These are phyloP conservation scores for Lymantria dispar DNA, from an alignment of 2,888 invertebrate genomes.

Conservation along the genomic window DNA sequence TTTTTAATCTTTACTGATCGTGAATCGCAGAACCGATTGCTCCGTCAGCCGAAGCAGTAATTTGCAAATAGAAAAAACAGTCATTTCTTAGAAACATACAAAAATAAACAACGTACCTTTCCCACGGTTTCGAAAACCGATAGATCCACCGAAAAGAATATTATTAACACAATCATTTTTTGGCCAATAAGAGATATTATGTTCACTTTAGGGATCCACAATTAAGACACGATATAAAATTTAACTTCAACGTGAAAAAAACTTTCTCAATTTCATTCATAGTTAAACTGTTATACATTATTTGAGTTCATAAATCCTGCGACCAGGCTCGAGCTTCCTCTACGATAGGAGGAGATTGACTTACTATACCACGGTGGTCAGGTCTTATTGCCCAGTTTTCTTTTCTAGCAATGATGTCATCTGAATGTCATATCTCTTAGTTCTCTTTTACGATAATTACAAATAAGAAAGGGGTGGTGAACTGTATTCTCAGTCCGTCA, in stretches of 20 bases:
- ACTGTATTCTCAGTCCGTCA: too few species aligned
- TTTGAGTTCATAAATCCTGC: too few species aligned
- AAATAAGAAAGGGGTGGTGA: too few species aligned
- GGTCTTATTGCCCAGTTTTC: too few species aligned
- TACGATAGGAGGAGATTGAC: too few species aligned
- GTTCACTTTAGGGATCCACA: conserved; percentile 28
- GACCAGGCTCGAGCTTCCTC: too few species aligned
- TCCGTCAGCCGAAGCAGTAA: conserved; percentile 51
- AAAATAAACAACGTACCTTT: conserved; percentile 52
- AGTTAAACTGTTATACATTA: background rate
- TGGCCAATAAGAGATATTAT: conserved; percentile 32
- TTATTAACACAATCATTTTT: conserved; percentile 32
- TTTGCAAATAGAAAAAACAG: conserved; percentile 56
- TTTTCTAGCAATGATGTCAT: too few species aligned
- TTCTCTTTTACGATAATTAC: too few species aligned
- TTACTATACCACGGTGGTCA: too few species aligned
- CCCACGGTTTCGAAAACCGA: conserved; percentile 56
- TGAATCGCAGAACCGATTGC: conserved; percentile 63
- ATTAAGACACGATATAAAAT: conserved; percentile 6
- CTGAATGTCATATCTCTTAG: too few species aligned
- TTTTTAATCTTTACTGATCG: conserved; percentile 43
- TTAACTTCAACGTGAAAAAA: conserved; percentile 10
- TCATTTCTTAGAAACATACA: conserved; percentile 44
- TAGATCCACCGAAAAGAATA: conserved; percentile 34
- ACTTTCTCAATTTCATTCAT: background rate